Evolutionary conservation across 2,797 vertebrate species (phyloP).

Genomic region (Poecile montanus): DNA sequence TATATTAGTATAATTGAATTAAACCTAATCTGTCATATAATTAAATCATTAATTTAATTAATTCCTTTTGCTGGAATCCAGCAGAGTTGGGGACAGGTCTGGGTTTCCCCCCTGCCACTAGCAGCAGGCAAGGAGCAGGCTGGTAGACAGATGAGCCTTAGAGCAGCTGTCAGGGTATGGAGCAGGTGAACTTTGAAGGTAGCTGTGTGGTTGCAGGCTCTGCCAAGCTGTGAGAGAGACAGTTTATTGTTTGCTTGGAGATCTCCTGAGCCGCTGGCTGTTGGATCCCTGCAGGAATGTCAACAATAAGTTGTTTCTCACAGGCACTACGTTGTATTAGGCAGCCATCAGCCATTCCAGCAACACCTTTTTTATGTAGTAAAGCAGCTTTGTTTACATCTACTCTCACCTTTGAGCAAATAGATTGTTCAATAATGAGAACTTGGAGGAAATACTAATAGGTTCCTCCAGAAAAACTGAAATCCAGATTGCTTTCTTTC

Average conservation of each 20-base stretch:
- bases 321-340: not conserved
- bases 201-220: not conserved
- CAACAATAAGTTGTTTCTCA: not conserved
- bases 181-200: not conserved
- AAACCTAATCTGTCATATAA: too few species aligned
- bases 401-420: not conserved
- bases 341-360: not conserved
- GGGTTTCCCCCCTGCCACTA: not conserved
- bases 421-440: not conserved
- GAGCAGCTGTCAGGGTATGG: not conserved
- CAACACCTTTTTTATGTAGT: not conserved
- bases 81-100: not conserved
- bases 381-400: not conserved
- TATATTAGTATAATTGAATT: too few species aligned
- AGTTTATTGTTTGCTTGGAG: not conserved
- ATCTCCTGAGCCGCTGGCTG: not conserved
- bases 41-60: too few species aligned
- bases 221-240: not conserved
- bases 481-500: not conserved
- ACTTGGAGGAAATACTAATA: not conserved
- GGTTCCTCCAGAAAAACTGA: not conserved
- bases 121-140: not conserved
- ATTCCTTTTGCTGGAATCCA: not conserved
- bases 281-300: not conserved
- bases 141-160: rapidly evolving